phyloP scores from a whole-genome alignment of 2,888 invertebrate species.

The Spilarctia lutea region DNA sequence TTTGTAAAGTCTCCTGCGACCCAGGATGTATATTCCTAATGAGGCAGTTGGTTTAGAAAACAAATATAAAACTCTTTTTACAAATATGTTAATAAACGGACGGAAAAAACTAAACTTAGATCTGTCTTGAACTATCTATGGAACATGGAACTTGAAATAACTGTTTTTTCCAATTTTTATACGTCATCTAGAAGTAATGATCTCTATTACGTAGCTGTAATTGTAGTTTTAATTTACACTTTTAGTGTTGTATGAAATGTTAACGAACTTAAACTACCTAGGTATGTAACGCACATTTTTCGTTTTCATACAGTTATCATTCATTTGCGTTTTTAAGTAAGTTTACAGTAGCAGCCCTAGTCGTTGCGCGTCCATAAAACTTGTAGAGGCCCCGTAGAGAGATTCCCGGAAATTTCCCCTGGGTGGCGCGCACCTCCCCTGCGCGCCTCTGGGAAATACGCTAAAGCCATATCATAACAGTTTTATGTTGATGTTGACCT shows the following conservation, averaged over 20 bases:
- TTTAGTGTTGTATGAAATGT: neutral
- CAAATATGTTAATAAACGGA: neutral
- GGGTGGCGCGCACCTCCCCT: constrained; percentile 77
- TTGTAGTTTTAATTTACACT: neutral
- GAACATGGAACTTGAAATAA: too few relatives aligned
- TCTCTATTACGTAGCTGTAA: neutral
- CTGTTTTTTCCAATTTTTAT: too few relatives aligned
- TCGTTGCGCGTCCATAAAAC: constrained; percentile 84
- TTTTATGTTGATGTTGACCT: constrained; percentile 86
- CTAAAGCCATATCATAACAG: constrained; percentile 86
- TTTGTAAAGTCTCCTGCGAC: too few relatives aligned
- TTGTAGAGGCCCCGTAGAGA: constrained; percentile 84
- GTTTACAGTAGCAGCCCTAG: constrained; percentile 60
- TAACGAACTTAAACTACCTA: neutral
- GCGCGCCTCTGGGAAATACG: constrained; percentile 82
- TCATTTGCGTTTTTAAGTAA: neutral
- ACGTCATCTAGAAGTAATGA: neutral
- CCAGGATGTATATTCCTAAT: too few relatives aligned
- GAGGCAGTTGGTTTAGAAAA: too few relatives aligned
- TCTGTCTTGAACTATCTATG: neutral
- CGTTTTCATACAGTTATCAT: neutral
- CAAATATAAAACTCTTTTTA: neutral
- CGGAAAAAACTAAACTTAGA: neutral
- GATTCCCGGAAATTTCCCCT: constrained; percentile 84
- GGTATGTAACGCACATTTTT: too few relatives aligned